phyloP scores from a whole-genome alignment of 2,113 vertebrate genomes.

The Myiopsitta monachus region DNA sequence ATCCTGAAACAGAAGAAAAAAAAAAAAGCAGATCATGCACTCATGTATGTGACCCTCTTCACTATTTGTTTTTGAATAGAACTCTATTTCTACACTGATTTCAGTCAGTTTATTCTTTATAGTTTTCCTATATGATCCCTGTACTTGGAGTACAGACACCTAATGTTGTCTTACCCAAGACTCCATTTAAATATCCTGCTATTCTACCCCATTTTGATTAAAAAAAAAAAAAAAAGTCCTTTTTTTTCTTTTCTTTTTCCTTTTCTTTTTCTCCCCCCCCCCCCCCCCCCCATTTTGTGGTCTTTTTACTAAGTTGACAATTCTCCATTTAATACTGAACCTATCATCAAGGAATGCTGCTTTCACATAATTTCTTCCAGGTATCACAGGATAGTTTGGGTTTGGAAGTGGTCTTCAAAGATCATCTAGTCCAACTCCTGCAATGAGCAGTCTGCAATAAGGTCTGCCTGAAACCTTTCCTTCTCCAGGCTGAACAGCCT shows the following conservation, averaged over 20 bases:
- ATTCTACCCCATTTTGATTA: background rate
- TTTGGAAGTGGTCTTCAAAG: background rate
- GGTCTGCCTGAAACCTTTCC: background rate
- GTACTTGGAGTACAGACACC: background rate
- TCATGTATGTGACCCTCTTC: background rate
- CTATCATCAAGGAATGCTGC: background rate
- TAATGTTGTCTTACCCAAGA: background rate
- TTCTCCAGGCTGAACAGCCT: background rate
- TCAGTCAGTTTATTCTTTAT: background rate
- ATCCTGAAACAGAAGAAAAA: background rate
- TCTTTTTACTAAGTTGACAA: background rate
- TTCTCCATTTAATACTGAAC: background rate
- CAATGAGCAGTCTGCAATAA: background rate
- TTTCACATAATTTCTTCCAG: background rate
- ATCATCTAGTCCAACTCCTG: background rate
- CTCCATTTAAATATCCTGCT: background rate
- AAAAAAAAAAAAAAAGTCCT: background rate
- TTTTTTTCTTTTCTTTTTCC: too few relatives aligned
- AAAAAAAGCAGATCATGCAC: background rate
- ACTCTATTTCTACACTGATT: background rate
- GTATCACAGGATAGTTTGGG: background rate
- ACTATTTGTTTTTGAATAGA: background rate
- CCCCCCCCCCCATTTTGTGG: background rate
- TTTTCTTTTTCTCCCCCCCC: too few relatives aligned
- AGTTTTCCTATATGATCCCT: background rate